Base-by-base conservation (phyloP, 2,113 vertebrate genomes). In the Onychorhynchus coronatus region DNA sequence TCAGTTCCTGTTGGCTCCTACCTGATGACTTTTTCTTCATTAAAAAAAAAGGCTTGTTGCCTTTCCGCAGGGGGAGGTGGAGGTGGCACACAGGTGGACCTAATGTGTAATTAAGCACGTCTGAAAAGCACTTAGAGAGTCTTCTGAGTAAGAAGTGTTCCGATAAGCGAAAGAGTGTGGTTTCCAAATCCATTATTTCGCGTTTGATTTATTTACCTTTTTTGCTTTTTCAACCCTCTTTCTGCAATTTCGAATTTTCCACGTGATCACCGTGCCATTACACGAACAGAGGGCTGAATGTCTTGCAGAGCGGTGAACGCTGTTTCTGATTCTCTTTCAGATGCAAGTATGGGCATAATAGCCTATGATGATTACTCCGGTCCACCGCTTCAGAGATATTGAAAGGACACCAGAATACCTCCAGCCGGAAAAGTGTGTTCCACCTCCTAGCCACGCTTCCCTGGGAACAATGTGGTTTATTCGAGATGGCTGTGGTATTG, bases 381-480 rank as follows among this genome's bases (percentile, higher is more conserved):
- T 98, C 89, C 98, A 98, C 95, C 99, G 98, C 97, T 99, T 97
- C 98, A 98, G 99, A 98, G 99, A 99, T 98, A 99, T 99, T 96
- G 99, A 99, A 98, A 98, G 99, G 96, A 99, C 98, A 92, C 98
- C 99, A 31, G 98, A 99, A 96, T 99, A 99, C 98, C 98, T 99
- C 97, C 98, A 97, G 92, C 99, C 99, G 0, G 99, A 99, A 94
- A 98, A 99, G 98, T 99, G 99, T 58, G 88, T 98, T 91, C 99
- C 99, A 55, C 99, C 99, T 27, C 98, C 99, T 22, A 98, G 96
- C 30, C 98, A 20, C 25, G 16, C 93, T 61, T 95, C 97, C 76
- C 93, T 98, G 73, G 98, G 95, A 98, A 96, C 98, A 97, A 99
- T 99, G 99, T 99, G 99, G 99, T 99, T 99, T 97, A 99, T 99